Base-by-base conservation (phyloP, 2,888 invertebrate genomes). In the Rutpela maculata region DNA sequence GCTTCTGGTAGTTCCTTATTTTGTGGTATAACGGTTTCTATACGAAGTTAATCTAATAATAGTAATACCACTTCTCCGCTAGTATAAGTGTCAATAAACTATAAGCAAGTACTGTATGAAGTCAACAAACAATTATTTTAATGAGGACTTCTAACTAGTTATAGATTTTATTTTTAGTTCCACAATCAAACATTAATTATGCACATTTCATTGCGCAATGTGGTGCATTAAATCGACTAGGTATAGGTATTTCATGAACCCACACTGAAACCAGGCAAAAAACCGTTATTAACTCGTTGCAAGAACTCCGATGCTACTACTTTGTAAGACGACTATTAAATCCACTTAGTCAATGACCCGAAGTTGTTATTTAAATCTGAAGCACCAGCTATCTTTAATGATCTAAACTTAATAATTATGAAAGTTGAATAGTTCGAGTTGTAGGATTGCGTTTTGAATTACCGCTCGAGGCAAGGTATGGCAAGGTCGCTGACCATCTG, bases 401-500 rank as follows among this genome's bases (percentile, higher is more conserved):
- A 60, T 71, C 62, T 71, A 62, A 62, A 71, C 57, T 38, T 74
- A 74, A 63, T 73, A 66, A 75, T 75, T 75, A 68, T 63, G 75
- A 75, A 75, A 75, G 75, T 69, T 43, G 68, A 69, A 59, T 17
- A 62, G 69, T 69, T 68, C 69, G 62, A 60, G 60, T 55, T 66
- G 63, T 65, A 38, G 70, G 57, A 63, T 38, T 56, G 60, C 43
- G 74, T 67, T 59, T 67, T 31, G 60, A 50, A 59, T 60, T 38
- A 55, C 59, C 63, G 68, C 78, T 67, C 19, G 35, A 80, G 82
- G 82, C 82, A 82, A 82, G 83, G 83, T 83, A 82, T 76, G 78
- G 78, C 84, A 85, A 85, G 85, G 85, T 85, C 85, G 84, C 81
- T 85, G 85, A 84, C 83, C 82, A 78, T 78, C 76, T 74, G 59